A percentile compares a stretch with the other conserved stretches of the same genome.
These are phyloP conservation scores for Falco concolor DNA, from an alignment of 2,797 vertebrate species.

Conservation along the genomic window DNA sequence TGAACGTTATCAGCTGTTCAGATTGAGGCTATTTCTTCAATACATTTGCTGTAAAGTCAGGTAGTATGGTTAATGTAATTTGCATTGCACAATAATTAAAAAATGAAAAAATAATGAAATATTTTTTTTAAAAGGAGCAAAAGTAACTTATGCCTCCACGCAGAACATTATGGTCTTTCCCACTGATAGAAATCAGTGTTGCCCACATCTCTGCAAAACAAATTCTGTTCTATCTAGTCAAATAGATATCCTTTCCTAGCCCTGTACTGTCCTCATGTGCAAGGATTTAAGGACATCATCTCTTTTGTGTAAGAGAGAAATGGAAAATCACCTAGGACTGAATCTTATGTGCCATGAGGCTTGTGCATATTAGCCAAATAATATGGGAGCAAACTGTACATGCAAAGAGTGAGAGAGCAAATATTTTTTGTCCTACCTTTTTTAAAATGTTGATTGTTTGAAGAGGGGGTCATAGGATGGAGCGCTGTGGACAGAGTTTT, in stretches of 20 bases:
- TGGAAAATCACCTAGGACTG: not conserved
- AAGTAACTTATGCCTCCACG: not conserved
- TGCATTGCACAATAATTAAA: not conserved
- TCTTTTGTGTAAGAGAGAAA: not conserved
- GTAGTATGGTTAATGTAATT: not conserved
- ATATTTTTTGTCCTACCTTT: not conserved
- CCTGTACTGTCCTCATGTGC: not conserved
- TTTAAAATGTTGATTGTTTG: not conserved
- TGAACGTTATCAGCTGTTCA: not conserved
- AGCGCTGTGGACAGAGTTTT: not conserved
- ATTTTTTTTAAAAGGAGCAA: not conserved
- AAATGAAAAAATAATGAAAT: not conserved
- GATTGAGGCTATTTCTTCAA: not conserved
- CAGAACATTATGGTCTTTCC: not conserved
- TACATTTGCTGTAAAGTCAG: not conserved
- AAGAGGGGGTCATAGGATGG: not conserved
- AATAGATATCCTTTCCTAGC: not conserved
- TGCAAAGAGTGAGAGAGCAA: not conserved
- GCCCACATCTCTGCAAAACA: not conserved
- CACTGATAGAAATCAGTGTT: not conserved
- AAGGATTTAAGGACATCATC: not conserved
- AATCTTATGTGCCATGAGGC: accelerated
- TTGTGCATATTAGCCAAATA: not conserved
- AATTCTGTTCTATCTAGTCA: not conserved
- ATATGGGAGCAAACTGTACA: not conserved